These are phyloP conservation scores for Pangasius sanitwongsei DNA, from an alignment of 2,797 vertebrate genomes.

Conservation along the genomic window DNA sequence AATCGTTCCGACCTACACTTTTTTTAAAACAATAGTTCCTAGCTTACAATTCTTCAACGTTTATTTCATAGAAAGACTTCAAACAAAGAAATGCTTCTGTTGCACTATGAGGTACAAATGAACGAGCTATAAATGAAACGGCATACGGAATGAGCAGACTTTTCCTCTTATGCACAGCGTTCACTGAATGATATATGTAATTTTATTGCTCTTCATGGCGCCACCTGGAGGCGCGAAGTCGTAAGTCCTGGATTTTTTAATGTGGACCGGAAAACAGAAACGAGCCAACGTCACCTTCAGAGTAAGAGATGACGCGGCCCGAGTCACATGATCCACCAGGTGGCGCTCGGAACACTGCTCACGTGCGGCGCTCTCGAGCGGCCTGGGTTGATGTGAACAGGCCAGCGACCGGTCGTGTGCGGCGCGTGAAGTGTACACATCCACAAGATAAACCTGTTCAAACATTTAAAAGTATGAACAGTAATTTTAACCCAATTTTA, in stretches of 20 bases:
- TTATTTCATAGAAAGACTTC: background rate
- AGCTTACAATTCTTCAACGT: background rate
- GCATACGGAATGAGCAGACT: background rate
- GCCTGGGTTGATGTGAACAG: background rate
- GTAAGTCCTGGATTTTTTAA: background rate
- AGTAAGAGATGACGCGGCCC: too few relatives aligned
- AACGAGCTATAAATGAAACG: background rate
- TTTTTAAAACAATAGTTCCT: conserved; percentile 18
- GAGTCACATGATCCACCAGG: background rate
- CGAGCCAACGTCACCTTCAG: background rate
- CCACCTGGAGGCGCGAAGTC: background rate
- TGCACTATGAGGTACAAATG: background rate
- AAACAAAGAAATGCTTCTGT: background rate
- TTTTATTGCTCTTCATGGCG: background rate
- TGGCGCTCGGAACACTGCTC: background rate
- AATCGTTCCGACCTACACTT: conserved; percentile 17
- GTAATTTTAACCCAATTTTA: background rate
- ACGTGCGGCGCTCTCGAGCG: background rate
- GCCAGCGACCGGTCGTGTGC: too few relatives aligned
- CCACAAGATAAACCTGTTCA: background rate
- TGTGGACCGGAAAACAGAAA: background rate
- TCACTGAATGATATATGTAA: background rate
- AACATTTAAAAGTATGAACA: background rate
- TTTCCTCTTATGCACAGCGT: background rate
- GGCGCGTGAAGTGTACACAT: background rate